These are phyloP conservation scores for Drosophila mauritiana DNA, from an alignment of 1,140 invertebrate genomes.

Conservation along the genomic window DNA sequence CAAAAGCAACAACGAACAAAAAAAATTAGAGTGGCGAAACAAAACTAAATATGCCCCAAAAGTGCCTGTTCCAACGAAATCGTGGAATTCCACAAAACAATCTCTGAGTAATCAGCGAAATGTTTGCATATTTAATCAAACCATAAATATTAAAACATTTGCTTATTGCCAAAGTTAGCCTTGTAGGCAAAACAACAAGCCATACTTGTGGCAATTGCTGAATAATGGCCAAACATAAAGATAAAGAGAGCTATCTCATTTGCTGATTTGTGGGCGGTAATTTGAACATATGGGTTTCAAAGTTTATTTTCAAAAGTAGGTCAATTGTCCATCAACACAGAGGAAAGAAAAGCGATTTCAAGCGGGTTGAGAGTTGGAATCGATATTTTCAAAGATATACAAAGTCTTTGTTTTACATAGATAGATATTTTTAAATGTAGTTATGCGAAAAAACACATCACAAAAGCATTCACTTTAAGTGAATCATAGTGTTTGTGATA, in stretches of 20 bases:
- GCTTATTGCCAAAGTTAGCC: slow-evolving; percentile 54
- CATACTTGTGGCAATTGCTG: slow-evolving; percentile 45
- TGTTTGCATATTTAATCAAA: slow-evolving; percentile 67
- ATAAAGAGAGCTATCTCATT: slow-evolving; percentile 45
- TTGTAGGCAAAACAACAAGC: slow-evolving; percentile 45
- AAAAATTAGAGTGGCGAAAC: slow-evolving; percentile 11
- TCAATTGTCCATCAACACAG: slow-evolving; percentile 35
- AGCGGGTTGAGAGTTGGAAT: not conserved
- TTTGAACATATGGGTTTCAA: slow-evolving; percentile 26
- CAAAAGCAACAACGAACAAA: not conserved
- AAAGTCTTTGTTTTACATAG: not conserved
- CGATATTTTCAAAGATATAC: not conserved
- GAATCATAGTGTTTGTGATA: not conserved
- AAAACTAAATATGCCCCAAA: slow-evolving; percentile 58
- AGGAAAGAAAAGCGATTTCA: not conserved
- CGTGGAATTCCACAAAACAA: slow-evolving; percentile 43
- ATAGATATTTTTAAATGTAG: not conserved
- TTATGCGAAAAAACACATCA: no score
- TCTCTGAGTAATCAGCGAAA: slow-evolving; percentile 51
- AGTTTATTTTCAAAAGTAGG: slow-evolving; percentile 29
- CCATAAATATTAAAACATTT: slow-evolving; percentile 47
- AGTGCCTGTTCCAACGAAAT: slow-evolving; percentile 41
- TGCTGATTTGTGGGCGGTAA: slow-evolving; percentile 33
- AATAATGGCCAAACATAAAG: slow-evolving; percentile 48
- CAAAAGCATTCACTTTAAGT: not conserved